Evolutionary conservation across 1,140 invertebrate genomes (phyloP).

Genomic region (Lanistes nyassanus): DNA sequence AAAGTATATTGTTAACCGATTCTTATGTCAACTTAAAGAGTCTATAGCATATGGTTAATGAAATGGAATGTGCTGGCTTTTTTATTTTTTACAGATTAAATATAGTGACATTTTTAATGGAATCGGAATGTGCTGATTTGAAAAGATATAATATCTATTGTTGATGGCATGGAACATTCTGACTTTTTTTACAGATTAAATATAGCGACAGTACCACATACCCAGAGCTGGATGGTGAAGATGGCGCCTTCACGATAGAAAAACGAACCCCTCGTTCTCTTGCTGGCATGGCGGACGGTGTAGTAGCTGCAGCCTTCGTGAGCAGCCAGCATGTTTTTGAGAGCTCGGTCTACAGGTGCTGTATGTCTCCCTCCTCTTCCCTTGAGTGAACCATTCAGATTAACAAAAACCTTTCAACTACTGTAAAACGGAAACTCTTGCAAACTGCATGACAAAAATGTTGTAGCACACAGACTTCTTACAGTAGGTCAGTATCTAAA

Average conservation of each 20-base stretch:
- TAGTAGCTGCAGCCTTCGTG: constrained; percentile 15
- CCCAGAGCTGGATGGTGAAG: constrained; percentile 23
- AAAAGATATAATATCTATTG: too few species aligned
- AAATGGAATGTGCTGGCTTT: too few species aligned
- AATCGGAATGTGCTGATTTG: too few species aligned
- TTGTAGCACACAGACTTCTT: too few species aligned
- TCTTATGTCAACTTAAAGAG: too few species aligned
- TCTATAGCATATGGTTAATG: too few species aligned
- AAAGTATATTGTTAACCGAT: too few species aligned
- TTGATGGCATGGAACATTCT: too few species aligned
- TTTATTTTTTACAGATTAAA: too few species aligned
- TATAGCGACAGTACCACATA: constrained; percentile 24
- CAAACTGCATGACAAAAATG: not conserved
- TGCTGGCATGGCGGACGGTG: constrained; percentile 5
- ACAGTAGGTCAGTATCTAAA: too few species aligned
- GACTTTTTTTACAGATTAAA: constrained; percentile 13
- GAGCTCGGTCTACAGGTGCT: constrained; percentile 14
- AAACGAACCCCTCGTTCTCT: constrained; percentile 5
- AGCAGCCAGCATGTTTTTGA: not conserved
- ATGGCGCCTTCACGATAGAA: constrained; percentile 25
- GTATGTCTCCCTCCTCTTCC: not conserved
- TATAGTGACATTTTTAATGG: too few species aligned
- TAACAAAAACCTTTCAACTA: not conserved
- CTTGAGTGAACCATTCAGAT: not conserved
- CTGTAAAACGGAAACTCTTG: not conserved